phyloP scores from a whole-genome alignment of 2,797 vertebrate genomes.

The Rhynchotus rufescens region DNA sequence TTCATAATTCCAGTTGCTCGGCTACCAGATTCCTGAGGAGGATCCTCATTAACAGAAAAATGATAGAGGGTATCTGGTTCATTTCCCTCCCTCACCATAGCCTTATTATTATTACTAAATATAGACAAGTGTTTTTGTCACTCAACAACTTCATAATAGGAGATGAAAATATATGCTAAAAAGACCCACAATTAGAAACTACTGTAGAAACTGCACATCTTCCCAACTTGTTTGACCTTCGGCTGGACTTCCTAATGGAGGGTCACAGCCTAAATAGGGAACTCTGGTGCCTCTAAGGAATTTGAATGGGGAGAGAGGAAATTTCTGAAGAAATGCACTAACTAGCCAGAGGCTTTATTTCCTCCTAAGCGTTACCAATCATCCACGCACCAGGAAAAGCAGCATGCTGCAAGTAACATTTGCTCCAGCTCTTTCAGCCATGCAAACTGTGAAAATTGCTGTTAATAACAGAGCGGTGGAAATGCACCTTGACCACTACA shows the following conservation, averaged over 20 bases:
- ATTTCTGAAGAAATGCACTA: background rate
- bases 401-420: background rate
- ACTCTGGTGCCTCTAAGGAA: background rate
- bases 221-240: background rate
- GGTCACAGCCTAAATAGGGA: background rate
- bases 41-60: background rate
- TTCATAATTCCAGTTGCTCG: background rate
- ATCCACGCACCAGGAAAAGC: background rate
- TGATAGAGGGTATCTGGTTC: background rate
- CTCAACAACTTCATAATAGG: background rate
- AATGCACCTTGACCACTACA: background rate
- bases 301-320: background rate
- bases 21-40: background rate
- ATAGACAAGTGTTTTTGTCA: background rate
- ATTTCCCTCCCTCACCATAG: background rate
- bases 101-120: background rate
- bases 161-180: background rate
- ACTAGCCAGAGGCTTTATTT: background rate
- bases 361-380: background rate
- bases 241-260: background rate
- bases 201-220: background rate
- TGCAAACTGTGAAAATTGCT: background rate
- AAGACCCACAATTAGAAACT: background rate
- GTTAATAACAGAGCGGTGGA: conserved; percentile 7
- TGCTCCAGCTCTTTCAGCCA: background rate